These are phyloP conservation scores for Drosophila ficusphila DNA, from an alignment of 1,140 invertebrate species.

Conservation along the genomic window DNA sequence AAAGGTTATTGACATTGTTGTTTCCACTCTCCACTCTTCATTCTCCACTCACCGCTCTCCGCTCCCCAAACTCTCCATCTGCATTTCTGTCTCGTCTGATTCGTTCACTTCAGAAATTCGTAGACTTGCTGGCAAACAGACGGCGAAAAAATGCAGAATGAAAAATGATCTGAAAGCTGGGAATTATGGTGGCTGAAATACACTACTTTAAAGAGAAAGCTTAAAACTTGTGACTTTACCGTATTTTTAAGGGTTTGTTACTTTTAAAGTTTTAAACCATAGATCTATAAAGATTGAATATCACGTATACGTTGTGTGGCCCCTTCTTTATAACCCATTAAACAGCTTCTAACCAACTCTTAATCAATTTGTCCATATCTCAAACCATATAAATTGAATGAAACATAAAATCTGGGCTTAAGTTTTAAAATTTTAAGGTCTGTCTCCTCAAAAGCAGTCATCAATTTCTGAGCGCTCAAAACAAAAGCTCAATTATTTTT, in stretches of 20 bases:
- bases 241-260: too few species aligned
- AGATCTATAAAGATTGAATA: too few species aligned
- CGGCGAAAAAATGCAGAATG: conserved; percentile 19
- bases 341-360: not conserved
- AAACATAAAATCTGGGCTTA: not conserved
- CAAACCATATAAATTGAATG: not conserved
- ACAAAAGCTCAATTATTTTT: conserved; percentile 8
- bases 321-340: not conserved
- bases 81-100: conserved; percentile 26
- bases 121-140: conserved; percentile 43
- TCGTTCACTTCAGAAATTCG: conserved; percentile 39
- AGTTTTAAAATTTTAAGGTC: not conserved
- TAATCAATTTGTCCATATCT: not conserved
- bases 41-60: not conserved
- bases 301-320: not conserved
- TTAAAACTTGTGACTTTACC: not conserved
- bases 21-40: conserved; percentile 10
- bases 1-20: conserved; percentile 81
- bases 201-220: not conserved
- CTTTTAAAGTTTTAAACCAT: too few species aligned
- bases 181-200: conserved; percentile 10
- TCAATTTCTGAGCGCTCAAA: not conserved
- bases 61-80: not conserved
- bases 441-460: not conserved
- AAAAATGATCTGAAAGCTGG: conserved; percentile 31